Evolutionary conservation across 2,888 invertebrate species (phyloP).

Genomic region (Malacosoma neustria): DNA sequence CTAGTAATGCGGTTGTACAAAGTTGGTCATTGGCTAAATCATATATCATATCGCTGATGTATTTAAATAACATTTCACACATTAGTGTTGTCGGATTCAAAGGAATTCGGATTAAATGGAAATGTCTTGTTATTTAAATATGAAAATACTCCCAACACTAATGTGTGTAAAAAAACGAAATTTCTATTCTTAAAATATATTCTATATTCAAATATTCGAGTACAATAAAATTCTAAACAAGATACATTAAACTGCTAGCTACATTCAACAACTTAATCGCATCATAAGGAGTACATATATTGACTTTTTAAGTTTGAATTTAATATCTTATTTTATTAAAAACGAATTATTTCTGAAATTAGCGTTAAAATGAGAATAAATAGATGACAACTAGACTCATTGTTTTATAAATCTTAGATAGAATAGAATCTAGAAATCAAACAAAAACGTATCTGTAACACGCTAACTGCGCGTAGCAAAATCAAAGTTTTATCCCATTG

Average conservation of each 20-base stretch:
- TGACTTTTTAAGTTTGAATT: no score
- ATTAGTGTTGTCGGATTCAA: neutral
- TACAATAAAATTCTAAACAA: slow-evolving; percentile 24
- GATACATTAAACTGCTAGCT: neutral
- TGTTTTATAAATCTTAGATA: no score
- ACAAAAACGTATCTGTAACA: no score
- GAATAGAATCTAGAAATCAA: no score
- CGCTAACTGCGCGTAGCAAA: no score
- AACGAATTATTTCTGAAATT: no score
- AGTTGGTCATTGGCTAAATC: neutral
- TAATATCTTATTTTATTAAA: no score
- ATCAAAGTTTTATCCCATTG: no score
- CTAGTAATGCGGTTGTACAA: neutral
- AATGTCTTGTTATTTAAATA: no score
- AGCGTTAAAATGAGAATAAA: no score
- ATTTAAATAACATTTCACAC: neutral
- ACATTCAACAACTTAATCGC: neutral
- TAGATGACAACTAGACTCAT: no score
- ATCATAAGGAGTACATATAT: neutral
- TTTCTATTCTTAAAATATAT: neutral
- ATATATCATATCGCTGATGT: neutral
- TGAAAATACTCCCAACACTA: no score
- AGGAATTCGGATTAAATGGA: neutral
- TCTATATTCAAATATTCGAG: neutral
- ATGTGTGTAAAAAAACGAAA: neutral